These are phyloP conservation scores for Zonitis immaculata DNA, from an alignment of 2,888 invertebrate genomes.

Conservation along the genomic window DNA sequence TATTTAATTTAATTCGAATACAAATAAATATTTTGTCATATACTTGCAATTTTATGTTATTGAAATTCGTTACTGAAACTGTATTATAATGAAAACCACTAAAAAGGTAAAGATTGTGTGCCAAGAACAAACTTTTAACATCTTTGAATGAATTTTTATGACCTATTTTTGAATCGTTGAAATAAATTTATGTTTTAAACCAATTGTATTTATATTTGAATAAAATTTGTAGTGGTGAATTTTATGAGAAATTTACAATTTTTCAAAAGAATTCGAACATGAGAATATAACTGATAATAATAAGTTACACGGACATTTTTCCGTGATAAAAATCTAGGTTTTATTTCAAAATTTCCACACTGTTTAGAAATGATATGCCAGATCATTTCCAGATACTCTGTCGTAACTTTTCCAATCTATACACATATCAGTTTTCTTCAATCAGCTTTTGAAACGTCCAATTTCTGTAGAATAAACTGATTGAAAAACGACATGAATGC, in stretches of 20 bases:
- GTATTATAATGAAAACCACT: not conserved
- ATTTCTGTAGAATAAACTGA: not conserved
- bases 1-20: not conserved
- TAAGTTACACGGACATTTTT: too few species aligned
- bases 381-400: not conserved
- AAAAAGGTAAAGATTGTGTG: constrained; percentile 4
- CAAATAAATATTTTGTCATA: not conserved
- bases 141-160: constrained; percentile 5
- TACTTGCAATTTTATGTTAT: not conserved
- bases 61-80: not conserved
- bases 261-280: not conserved
- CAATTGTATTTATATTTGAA: not conserved
- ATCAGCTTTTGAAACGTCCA: not conserved
- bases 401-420: not conserved
- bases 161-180: constrained; percentile 1
- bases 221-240: not conserved
- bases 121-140: constrained; percentile 4
- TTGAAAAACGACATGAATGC: not conserved
- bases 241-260: not conserved
- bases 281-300: too few species aligned
- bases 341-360: too few species aligned
- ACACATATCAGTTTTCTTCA: not conserved
- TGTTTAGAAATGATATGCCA: not conserved
- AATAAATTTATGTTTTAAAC: not conserved
- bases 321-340: too few species aligned